Evolutionary conservation across 2,113 vertebrate genomes (phyloP).

Genomic region (Oncorhynchus nerka): DNA sequence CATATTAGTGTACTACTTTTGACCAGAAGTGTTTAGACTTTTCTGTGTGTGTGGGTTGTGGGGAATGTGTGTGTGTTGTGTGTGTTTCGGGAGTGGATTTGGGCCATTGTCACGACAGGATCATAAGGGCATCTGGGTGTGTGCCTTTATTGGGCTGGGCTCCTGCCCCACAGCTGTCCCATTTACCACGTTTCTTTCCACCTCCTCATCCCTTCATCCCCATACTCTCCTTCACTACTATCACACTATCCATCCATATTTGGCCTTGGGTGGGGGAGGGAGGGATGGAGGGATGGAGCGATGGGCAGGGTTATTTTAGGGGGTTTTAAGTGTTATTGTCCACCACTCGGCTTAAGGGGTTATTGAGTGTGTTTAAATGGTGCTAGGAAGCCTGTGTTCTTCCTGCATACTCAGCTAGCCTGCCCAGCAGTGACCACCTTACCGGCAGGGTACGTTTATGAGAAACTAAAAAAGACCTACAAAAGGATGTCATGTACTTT

Average conservation of each 20-base stretch:
- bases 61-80: constrained; percentile 27
- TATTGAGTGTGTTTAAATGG: neutral
- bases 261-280: neutral
- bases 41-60: too few relatives aligned
- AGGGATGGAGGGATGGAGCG: constrained; percentile 32
- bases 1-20: too few relatives aligned
- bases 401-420: neutral
- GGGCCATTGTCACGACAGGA: constrained; percentile 42
- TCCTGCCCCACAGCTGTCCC: constrained; percentile 62
- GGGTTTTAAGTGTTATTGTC: constrained; percentile 21
- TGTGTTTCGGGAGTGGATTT: constrained; percentile 27
- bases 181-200: constrained; percentile 56
- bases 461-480: too few relatives aligned
- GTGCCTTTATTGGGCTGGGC: constrained; percentile 32
- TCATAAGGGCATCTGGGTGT: constrained; percentile 61
- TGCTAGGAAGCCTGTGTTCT: constrained; percentile 24
- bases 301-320: constrained; percentile 53
- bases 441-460: too few relatives aligned
- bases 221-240: constrained; percentile 19
- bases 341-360: neutral
- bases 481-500: constrained; percentile 33
- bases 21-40: too few relatives aligned
- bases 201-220: constrained; percentile 37
- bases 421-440: constrained; percentile 22
- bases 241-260: constrained; percentile 4